Evolutionary conservation across 2,113 vertebrate species (phyloP).

Genomic region (Pavo muticus): DNA sequence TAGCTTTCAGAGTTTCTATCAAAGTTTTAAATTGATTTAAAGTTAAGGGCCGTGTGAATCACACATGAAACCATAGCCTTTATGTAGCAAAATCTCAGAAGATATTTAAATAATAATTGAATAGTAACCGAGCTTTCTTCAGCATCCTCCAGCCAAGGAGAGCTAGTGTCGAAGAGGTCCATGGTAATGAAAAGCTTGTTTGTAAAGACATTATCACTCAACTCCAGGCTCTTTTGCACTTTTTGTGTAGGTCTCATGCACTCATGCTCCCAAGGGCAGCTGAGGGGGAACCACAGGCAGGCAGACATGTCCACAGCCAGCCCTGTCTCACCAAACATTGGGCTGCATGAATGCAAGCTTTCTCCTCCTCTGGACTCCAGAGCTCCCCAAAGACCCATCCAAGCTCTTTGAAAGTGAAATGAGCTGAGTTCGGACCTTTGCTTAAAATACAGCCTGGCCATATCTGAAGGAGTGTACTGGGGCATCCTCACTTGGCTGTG

Average conservation of each 20-base stretch:
- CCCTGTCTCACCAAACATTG: background rate
- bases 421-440: background rate
- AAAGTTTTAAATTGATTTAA: background rate
- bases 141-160: background rate
- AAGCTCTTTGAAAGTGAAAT: background rate
- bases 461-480: background rate
- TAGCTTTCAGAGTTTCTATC: constrained; percentile 5
- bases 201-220: background rate
- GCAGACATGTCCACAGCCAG: background rate
- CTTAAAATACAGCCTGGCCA: background rate
- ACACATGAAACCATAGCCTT: background rate
- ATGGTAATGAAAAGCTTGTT: background rate
- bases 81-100: background rate
- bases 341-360: background rate
- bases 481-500: background rate
- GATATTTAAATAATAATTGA: background rate
- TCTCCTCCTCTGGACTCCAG: background rate
- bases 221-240: background rate
- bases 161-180: background rate
- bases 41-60: background rate
- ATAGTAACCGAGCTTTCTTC: background rate
- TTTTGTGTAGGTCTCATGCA: background rate
- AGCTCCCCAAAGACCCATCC: background rate
- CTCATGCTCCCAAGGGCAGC: background rate
- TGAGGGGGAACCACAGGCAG: rapidly evolving